Percentiles rank a stretch among this genome's conserved stretches.
Evolutionary conservation across 2,888 invertebrate genomes (phyloP).

Genomic region (Harpagoxenus sublaevis): DNA sequence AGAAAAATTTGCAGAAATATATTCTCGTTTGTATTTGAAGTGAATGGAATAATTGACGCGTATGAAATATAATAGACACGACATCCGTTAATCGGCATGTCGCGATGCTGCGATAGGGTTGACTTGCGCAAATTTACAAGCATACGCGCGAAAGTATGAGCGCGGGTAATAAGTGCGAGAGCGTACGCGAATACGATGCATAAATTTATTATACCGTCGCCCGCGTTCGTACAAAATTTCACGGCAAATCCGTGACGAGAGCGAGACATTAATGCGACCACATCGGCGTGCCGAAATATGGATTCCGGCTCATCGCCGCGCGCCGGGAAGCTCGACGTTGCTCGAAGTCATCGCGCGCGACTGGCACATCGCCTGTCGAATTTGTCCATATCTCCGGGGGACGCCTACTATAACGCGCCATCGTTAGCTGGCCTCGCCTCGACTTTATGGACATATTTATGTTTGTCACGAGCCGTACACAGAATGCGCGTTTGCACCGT

Average conservation of each 20-base stretch:
- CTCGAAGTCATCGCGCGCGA: constrained; percentile 33
- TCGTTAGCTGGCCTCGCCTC: neutral
- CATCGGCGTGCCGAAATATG: constrained; percentile 26
- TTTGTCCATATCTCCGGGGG: constrained; percentile 29
- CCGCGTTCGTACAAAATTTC: constrained; percentile 32
- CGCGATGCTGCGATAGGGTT: neutral
- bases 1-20: neutral
- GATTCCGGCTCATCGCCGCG: constrained; percentile 19
- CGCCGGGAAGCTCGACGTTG: constrained; percentile 21
- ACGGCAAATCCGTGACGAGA: constrained; percentile 19
- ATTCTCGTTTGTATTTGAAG: constrained; percentile 1
- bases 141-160: neutral
- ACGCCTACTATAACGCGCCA: neutral
- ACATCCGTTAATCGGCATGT: constrained; percentile 10
- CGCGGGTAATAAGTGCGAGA: neutral
- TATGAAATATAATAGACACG: neutral
- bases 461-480: constrained; percentile 23
- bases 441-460: constrained; percentile 40
- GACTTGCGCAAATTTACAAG: neutral
- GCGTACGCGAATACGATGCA: neutral
- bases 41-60: neutral
- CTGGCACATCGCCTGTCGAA: constrained; percentile 42
- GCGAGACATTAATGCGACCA: constrained; percentile 32
- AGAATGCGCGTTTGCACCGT: neutral
- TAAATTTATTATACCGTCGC: constrained; percentile 33